Evolutionary conservation across 2,888 invertebrate species (phyloP), one percentile per base, ranked within the genome.

Genomic region (Scaptomyza caliginosa): DNA sequence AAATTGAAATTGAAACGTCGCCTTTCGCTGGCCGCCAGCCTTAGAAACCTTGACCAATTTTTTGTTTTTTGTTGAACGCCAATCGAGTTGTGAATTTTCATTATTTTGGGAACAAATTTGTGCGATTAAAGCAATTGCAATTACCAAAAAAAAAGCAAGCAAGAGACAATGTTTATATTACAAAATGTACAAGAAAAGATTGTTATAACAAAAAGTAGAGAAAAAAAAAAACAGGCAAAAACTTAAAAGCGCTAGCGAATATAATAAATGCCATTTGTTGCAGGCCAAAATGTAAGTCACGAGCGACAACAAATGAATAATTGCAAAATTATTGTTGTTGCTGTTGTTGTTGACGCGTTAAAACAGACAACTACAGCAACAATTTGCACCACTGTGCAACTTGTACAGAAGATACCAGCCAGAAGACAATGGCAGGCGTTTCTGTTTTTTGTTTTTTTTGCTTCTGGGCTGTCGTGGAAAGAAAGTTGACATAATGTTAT

Each of bases 401-500:
- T 50, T 36, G 58, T 39, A 58, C 57, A 17, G 48, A 45, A 42
- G 26, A 32, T 26, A 17, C 49, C 13, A 21, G 46, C 39, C 23
- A 10, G 21, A 10, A 36, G 43, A 72, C 69, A 60, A 75, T 66
- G 64, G 59, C 62, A 51, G 77, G 59, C 64, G 51, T 57, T 62
- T 39, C 21, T 21, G 2, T 21, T 21, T 21, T 21, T 3, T 21
- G 2, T 21, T 21, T 21, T 21, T 21, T 3, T 21, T 21, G 2
- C 4, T 34, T 34, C 36, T 49, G 66, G 49, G 64, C 42, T 70
- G 74, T 75, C 86, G 83, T 84, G 83, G 83, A 86, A 84, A 84
- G 83, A 84, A 84, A 84, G 83, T 81, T 84, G 86, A 83, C 86
- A 83, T 83, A 83, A 83, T 83, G 86, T 76, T 74, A 83, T 83